Percentiles rank a stretch among this genome's conserved stretches.
Conservation (phyloP, 2,797 vertebrate species). For the Gallirallus australis region DNA sequence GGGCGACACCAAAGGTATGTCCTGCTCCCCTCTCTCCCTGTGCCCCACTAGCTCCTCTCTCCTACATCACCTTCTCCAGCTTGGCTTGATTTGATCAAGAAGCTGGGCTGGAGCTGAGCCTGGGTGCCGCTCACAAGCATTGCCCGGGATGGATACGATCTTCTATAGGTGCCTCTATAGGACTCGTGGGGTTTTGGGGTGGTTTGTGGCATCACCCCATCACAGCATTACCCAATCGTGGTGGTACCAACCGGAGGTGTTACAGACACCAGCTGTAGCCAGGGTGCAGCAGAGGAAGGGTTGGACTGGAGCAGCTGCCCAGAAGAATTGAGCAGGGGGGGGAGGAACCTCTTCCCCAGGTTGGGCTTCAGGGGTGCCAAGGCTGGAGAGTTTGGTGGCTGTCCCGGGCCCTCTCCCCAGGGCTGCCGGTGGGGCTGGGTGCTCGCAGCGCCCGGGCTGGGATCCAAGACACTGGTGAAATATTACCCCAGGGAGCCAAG, state of each 20-base stretch:
- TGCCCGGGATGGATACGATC: fast-evolving
- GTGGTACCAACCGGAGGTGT: fast-evolving
- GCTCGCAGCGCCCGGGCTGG: not conserved
- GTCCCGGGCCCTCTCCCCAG: fast-evolving
- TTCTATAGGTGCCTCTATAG: not conserved
- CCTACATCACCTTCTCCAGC: not conserved
- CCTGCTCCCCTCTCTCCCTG: fast-evolving
- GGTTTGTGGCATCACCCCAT: not conserved
- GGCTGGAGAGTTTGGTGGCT: fast-evolving
- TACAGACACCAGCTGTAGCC: fast-evolving
- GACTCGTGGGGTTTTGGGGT: not conserved
- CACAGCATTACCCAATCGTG: fast-evolving
- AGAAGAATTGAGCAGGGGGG: fast-evolving
- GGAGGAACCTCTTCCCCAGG: not conserved
- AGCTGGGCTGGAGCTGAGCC: fast-evolving
- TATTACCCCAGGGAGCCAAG: not conserved
- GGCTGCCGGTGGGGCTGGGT: fast-evolving
- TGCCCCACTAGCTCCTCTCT: not conserved
- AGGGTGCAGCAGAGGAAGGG: not conserved
- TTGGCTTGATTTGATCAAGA: fast-evolving
- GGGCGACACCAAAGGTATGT: not conserved
- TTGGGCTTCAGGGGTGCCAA: fast-evolving
- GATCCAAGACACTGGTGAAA: not conserved
- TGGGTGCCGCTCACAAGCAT: fast-evolving
- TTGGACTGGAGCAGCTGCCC: not conserved